phyloP scores from a whole-genome alignment of 2,797 vertebrate species.

The Cichlasoma orientale region DNA sequence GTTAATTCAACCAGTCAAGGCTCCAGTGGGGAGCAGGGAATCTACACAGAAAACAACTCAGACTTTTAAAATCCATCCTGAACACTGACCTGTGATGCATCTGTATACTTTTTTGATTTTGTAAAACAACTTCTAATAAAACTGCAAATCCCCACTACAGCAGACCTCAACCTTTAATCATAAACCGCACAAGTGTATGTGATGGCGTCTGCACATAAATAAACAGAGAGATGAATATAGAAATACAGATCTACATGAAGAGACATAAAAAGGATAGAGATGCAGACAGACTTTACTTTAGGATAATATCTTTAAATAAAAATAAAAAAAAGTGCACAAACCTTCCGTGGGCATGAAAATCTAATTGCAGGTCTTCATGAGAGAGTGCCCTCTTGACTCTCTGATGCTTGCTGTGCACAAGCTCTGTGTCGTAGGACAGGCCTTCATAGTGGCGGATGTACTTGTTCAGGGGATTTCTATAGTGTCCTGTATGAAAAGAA shows the following conservation, averaged over 20 bases:
- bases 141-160: background rate
- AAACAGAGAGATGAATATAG: slow-evolving; percentile 9
- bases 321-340: slow-evolving; percentile 66
- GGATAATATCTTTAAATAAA: background rate
- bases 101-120: background rate
- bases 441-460: slow-evolving; percentile 98
- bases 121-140: slow-evolving; percentile 25
- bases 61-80: background rate
- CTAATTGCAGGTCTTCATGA: slow-evolving; percentile 90
- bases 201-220: background rate
- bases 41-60: background rate
- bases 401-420: slow-evolving; percentile 93
- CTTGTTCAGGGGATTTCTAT: slow-evolving; percentile 95
- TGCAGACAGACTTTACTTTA: background rate
- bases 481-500: slow-evolving; percentile 85
- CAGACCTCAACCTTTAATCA: background rate
- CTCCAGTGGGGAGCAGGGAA: background rate
- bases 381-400: slow-evolving; percentile 92
- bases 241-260: background rate
- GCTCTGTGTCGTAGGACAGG: slow-evolving; percentile 90
- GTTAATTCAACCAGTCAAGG: background rate
- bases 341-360: slow-evolving; percentile 98
- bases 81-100: background rate
- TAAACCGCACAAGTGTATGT: background rate
- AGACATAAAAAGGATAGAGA: background rate